Percentiles rank a stretch among this genome's conserved stretches.
phyloP scores from a whole-genome alignment of 1,140 invertebrate genomes.

The Stegodyphus dumicola region DNA sequence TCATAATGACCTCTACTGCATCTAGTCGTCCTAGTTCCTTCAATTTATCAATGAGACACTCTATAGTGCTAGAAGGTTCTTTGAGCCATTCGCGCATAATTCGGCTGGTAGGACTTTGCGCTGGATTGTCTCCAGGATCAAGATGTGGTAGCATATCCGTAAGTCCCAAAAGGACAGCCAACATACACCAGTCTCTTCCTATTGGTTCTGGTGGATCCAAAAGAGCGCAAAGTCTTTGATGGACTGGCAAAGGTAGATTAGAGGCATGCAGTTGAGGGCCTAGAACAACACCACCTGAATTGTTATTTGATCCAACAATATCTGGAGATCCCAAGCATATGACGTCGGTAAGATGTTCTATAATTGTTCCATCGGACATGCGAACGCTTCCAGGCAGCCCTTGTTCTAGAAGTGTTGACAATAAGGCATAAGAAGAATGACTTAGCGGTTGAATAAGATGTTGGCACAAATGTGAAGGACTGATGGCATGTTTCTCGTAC shows the following conservation, averaged over 20 bases:
- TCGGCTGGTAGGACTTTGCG: conserved; percentile 70
- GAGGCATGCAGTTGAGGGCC: conserved; percentile 72
- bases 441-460: conserved; percentile 72
- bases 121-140: conserved; percentile 68
- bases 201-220: conserved; percentile 84
- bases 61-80: conserved; percentile 68
- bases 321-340: conserved; percentile 77
- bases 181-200: conserved; percentile 84
- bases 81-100: conserved; percentile 71
- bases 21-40: conserved; percentile 72
- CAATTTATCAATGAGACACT: conserved; percentile 70
- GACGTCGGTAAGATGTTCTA: conserved; percentile 77
- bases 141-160: conserved; percentile 72
- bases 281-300: conserved; percentile 5
- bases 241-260: conserved; percentile 71
- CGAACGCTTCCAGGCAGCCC: conserved; percentile 69
- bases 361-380: conserved; percentile 73
- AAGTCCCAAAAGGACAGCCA: conserved; percentile 80
- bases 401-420: conserved; percentile 72
- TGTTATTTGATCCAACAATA: conserved; percentile 64
- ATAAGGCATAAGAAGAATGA: conserved; percentile 75
- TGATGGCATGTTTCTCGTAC: conserved; percentile 76
- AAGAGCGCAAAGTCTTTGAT: conserved; percentile 72
- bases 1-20: conserved; percentile 71
- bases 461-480: conserved; percentile 73